phyloP scores from a whole-genome alignment of 2,888 invertebrate genomes.

The Acholoe squamosa region DNA sequence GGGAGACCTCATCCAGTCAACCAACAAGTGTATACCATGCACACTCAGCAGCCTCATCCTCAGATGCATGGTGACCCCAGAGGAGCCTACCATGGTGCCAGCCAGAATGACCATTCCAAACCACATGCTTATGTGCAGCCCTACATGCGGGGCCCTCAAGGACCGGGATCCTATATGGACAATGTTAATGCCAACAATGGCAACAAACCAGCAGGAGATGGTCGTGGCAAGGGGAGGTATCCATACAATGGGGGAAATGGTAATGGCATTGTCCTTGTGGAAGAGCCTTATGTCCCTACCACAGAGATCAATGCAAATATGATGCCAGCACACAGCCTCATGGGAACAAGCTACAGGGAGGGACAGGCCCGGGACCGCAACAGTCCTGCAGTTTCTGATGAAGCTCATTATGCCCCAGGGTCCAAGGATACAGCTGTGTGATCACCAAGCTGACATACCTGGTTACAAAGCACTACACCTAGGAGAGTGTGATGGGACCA shows the following conservation, averaged over 20 bases:
- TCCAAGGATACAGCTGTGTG: neutral
- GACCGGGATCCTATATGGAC: neutral
- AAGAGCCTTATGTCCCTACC: slow-evolving; percentile 20
- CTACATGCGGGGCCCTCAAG: neutral
- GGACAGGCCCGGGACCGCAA: slow-evolving; percentile 7
- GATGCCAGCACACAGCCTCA: neutral
- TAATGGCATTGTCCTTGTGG: slow-evolving; percentile 35
- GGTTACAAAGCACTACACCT: too few species aligned
- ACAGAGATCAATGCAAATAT: neutral
- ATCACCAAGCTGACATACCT: too few species aligned
- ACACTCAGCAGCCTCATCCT: neutral
- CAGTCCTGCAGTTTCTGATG: neutral
- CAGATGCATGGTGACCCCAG: neutral
- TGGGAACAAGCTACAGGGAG: neutral
- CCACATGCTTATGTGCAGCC: slow-evolving; percentile 41
- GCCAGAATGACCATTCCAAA: neutral
- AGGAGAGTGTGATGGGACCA: too few species aligned
- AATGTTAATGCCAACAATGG: slow-evolving; percentile 34
- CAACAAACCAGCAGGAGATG: neutral
- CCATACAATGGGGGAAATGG: neutral
- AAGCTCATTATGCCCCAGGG: neutral
- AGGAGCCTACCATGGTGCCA: neutral
- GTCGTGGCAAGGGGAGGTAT: neutral
- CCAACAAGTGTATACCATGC: neutral
- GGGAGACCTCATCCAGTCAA: neutral